phyloP scores from a whole-genome alignment of 2,888 invertebrate species.

The Amiota communis region DNA sequence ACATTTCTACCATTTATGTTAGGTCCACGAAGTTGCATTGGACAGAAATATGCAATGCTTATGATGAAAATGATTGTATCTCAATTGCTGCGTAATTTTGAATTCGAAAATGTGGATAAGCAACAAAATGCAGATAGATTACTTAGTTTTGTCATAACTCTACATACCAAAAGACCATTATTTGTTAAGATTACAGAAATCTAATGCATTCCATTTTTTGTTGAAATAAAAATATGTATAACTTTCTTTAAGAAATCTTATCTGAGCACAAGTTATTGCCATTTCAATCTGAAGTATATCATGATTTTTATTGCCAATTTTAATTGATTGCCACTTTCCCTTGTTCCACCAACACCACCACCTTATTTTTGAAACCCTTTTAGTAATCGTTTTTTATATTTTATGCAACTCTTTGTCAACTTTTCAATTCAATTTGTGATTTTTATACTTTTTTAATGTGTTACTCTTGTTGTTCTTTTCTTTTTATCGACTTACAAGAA shows the following conservation, averaged over 20 bases:
- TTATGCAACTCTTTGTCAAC: slow-evolving; percentile 48
- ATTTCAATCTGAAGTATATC: slow-evolving; percentile 5
- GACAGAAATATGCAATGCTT: slow-evolving; percentile 57
- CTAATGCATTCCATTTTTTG: not conserved
- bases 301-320: slow-evolving; percentile 49
- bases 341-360: slow-evolving; percentile 21
- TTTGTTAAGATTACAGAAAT: slow-evolving; percentile 48
- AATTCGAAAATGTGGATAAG: slow-evolving; percentile 49
- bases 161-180: slow-evolving; percentile 50
- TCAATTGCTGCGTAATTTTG: slow-evolving; percentile 49
- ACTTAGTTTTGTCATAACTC: slow-evolving; percentile 49
- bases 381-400: slow-evolving; percentile 41
- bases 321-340: slow-evolving; percentile 59
- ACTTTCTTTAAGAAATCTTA: not conserved
- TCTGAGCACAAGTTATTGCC: not conserved
- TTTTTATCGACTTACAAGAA: not conserved
- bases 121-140: slow-evolving; percentile 42
- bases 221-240: not conserved
- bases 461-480: slow-evolving; percentile 57
- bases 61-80: slow-evolving; percentile 54
- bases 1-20: slow-evolving; percentile 56
- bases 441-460: slow-evolving; percentile 66
- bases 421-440: slow-evolving; percentile 52
- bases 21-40: slow-evolving; percentile 52
- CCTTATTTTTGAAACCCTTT: slow-evolving; percentile 5